phyloP scores from a whole-genome alignment of 1,140 invertebrate genomes.

The Aphis gossypii region DNA sequence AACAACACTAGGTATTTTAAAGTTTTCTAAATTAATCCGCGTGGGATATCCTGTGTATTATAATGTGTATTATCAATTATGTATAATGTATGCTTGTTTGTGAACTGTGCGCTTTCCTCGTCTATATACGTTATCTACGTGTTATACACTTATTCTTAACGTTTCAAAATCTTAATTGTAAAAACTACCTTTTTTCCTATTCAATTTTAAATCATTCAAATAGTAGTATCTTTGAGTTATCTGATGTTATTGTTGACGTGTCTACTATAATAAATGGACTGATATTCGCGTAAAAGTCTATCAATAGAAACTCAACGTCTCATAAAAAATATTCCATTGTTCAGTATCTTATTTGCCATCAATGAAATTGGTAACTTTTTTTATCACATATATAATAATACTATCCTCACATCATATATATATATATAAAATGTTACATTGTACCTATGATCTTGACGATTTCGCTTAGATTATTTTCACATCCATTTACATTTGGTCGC shows the following conservation, averaged over 20 bases:
- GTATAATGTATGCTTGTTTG: not conserved
- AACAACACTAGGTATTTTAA: not conserved
- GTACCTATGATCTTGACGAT: not conserved
- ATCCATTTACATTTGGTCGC: not conserved
- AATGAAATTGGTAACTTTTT: constrained; percentile 16
- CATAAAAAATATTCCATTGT: constrained; percentile 3
- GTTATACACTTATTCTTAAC: not conserved
- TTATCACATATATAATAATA: not conserved
- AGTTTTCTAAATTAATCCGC: not conserved
- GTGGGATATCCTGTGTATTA: not conserved
- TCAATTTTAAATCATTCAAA: constrained; percentile 15
- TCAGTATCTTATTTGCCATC: not conserved
- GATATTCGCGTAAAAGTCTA: not conserved
- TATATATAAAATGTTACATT: no score
- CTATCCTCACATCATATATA: not conserved
- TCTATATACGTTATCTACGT: not conserved
- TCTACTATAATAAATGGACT: not conserved
- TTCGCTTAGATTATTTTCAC: not conserved
- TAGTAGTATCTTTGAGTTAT: not conserved
- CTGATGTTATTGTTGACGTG: constrained; percentile 26
- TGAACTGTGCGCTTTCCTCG: not conserved
- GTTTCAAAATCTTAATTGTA: not conserved
- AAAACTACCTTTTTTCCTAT: not conserved
- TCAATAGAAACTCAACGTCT: not conserved
- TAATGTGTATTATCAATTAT: not conserved